phyloP scores from a whole-genome alignment of 2,113 vertebrate species.

The Puntigrus tetrazona region DNA sequence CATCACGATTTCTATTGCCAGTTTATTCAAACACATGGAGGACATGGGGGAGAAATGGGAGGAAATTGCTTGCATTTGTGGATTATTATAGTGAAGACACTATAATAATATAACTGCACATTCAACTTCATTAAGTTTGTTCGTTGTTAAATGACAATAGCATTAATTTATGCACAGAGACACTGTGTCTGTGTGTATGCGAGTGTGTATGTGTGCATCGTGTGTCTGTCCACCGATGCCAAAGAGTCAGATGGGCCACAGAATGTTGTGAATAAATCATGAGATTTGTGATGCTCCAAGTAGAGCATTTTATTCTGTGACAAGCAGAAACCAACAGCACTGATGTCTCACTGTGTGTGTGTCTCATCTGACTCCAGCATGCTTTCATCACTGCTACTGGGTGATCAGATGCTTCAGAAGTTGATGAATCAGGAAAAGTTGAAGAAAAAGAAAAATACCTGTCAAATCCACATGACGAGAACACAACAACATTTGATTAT shows the following conservation, averaged over 20 bases:
- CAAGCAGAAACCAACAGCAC: slow-evolving; percentile 32
- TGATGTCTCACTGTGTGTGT: not conserved
- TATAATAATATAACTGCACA: slow-evolving; percentile 7
- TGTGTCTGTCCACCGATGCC: slow-evolving; percentile 45
- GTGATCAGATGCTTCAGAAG: slow-evolving; percentile 7
- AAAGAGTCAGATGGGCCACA: slow-evolving; percentile 60
- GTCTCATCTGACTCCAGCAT: slow-evolving; percentile 19
- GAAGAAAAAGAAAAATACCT: no score
- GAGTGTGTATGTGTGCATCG: slow-evolving; percentile 26
- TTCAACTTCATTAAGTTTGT: slow-evolving; percentile 25
- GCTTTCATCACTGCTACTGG: slow-evolving; percentile 41
- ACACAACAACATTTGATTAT: not conserved
- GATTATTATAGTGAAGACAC: not conserved
- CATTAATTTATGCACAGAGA: not conserved
- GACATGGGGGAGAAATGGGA: not conserved
- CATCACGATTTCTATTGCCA: not conserved
- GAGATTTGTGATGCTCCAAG: slow-evolving; percentile 55
- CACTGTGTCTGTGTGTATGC: slow-evolving; percentile 28
- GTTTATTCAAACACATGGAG: not conserved
- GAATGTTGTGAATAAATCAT: slow-evolving; percentile 68
- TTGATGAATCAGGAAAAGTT: not conserved
- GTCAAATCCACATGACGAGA: not conserved
- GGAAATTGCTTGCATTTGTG: not conserved
- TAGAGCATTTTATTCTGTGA: slow-evolving; percentile 59
- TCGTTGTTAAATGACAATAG: slow-evolving; percentile 17